These are phyloP conservation scores for Oryzias dopingdopingensis DNA, from an alignment of 2,797 vertebrate species.

Conservation along the genomic window DNA sequence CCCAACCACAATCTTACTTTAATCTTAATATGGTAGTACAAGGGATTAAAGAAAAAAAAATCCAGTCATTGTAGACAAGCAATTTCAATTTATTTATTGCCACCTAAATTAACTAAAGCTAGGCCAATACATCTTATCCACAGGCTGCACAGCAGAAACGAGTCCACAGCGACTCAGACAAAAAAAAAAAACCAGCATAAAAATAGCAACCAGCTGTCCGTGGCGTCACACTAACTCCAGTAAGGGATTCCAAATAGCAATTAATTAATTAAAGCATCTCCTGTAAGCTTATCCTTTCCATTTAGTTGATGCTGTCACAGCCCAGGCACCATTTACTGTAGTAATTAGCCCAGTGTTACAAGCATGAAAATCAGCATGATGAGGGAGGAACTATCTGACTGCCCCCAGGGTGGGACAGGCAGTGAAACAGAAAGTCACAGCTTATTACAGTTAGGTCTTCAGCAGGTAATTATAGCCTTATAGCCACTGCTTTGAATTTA, in stretches of 20 bases:
- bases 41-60: conserved; percentile 58
- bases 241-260: conserved; percentile 45
- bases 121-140: conserved; percentile 6
- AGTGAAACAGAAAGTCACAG: conserved; percentile 56
- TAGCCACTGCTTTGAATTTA: conserved; percentile 34
- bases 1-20: conserved; percentile 72
- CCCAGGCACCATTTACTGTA: conserved; percentile 60
- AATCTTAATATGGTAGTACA: conserved; percentile 65
- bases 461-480: conserved; percentile 60
- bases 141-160: conserved; percentile 13
- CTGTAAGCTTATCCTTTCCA: conserved; percentile 41
- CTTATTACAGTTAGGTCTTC: conserved; percentile 53
- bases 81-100: conserved; percentile 17
- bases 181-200: conserved; percentile 24
- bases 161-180: conserved; percentile 20
- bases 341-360: conserved; percentile 66
- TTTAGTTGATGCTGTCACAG: conserved; percentile 47
- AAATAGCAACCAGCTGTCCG: conserved; percentile 28
- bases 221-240: conserved; percentile 39
- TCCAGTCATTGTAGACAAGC: conserved; percentile 20
- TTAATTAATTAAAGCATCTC: conserved; percentile 62
- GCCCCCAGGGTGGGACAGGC: conserved; percentile 61
- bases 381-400: conserved; percentile 59
- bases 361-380: conserved; percentile 67
- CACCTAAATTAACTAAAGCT: conserved; percentile 24